A percentile compares a stretch with the other conserved stretches of the same genome.
Evolutionary conservation across 2,113 vertebrate species (phyloP).

Genomic region (Clarias gariepinus): DNA sequence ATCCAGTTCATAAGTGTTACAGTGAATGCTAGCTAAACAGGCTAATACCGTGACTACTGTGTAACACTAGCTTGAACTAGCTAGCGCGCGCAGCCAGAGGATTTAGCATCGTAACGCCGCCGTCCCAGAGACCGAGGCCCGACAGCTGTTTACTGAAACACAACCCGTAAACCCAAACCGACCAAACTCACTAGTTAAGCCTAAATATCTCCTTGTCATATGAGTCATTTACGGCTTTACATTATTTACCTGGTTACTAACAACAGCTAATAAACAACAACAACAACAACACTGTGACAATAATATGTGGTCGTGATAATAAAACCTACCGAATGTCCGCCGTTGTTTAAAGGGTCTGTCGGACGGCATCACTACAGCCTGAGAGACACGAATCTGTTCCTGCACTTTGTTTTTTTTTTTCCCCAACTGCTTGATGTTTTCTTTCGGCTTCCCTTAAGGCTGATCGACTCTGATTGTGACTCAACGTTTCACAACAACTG

Average conservation of each 20-base stretch:
- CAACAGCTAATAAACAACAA: constrained; percentile 34
- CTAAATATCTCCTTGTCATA: neutral
- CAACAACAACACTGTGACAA: constrained; percentile 5
- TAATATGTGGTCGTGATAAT: neutral
- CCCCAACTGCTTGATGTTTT: neutral
- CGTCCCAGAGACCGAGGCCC: neutral
- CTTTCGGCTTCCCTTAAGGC: neutral
- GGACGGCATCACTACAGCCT: constrained; percentile 78
- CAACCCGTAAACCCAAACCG: neutral
- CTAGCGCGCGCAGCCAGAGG: neutral
- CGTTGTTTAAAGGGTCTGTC: constrained; percentile 91
- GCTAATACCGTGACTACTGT: neutral
- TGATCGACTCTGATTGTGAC: constrained; percentile 24
- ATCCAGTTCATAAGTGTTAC: neutral
- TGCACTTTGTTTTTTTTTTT: neutral
- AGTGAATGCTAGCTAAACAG: neutral
- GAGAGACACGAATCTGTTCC: neutral
- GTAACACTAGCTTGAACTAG: neutral
- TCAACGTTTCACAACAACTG: constrained; percentile 53
- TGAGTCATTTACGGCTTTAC: no score
- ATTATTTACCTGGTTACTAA: neutral
- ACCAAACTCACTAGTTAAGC: neutral
- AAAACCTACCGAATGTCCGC: constrained; percentile 85
- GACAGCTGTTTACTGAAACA: neutral
- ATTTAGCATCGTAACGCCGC: neutral